phyloP scores from a whole-genome alignment of 2,797 vertebrate species.

The Pyrrhura leucotis region DNA sequence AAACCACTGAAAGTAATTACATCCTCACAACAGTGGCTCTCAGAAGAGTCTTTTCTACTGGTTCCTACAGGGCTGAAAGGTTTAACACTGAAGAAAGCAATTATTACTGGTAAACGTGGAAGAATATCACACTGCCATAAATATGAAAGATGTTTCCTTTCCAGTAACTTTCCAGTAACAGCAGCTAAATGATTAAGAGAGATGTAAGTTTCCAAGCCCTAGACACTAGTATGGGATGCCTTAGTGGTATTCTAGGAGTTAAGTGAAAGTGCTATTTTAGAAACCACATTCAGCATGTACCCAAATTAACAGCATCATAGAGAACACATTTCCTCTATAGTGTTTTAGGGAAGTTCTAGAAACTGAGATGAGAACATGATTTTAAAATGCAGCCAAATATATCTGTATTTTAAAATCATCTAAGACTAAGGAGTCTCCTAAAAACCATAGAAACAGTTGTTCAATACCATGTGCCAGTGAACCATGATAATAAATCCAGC shows the following conservation, averaged over 20 bases:
- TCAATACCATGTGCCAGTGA: background rate
- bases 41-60: background rate
- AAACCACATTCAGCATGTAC: background rate
- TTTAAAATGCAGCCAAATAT: slow-evolving; percentile 3
- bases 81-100: background rate
- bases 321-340: background rate
- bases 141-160: slow-evolving; percentile 55
- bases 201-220: background rate
- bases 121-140: background rate
- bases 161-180: slow-evolving; percentile 14
- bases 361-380: background rate
- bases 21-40: background rate
- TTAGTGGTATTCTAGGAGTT: slow-evolving; percentile 7
- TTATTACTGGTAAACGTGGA: background rate
- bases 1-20: background rate
- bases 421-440: background rate
- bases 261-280: slow-evolving; percentile 3
- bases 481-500: background rate
- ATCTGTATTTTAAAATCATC: background rate
- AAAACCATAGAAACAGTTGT: background rate
- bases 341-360: background rate
- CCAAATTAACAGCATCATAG: background rate
- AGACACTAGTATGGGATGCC: background rate
- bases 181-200: background rate
- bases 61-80: background rate